Evolutionary conservation across 2,113 vertebrate genomes (phyloP), one percentile per base, ranked within the genome.

Genomic region (Vidua chalybeata): DNA sequence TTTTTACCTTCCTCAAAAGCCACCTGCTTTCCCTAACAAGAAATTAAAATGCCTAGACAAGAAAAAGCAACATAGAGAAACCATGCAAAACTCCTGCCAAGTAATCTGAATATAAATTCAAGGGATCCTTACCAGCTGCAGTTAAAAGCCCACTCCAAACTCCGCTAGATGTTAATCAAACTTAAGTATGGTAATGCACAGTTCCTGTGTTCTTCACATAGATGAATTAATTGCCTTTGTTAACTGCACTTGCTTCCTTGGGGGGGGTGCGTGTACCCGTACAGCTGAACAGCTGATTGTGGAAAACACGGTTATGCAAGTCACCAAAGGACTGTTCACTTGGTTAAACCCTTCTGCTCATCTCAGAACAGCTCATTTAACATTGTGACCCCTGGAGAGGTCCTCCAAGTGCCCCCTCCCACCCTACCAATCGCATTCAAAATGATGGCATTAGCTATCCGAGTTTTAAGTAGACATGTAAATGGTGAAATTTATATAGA

Each of bases 51-150:
- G 52, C 78, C 64, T 61, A 74, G 39, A n/a, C 27, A 86, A 88
- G 35, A 63, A 90, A 84, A 83, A 80, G 23, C 13, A 35, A 80
- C 2, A 13, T 9, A 62, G 21, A 77, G 35, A 80, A 51, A 58
- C 0, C 2, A 28, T 58, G 35, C 30, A 81, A 74, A 93, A 87
- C 63, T 90, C 79, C 46, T 95, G 87, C 90, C 93, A 96, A 94
- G 31, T 72, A 95, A 95, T 93, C 52, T 67, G 68, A 96, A 95
- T 88, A 72, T 74, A 90, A 95, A 95, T 94, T 95, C 79, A 93
- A 95, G 31, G 79, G 56, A 84, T 85, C 48, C 76, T 93, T 71
- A 93, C 64, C 92, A 97, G 92, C 82, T 96, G 90, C 88, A 93
- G 75, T 95, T 77, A 91, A 94, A 94, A 96, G 68, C 68, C 76